Evolutionary conservation across 1,140 invertebrate genomes (phyloP).

Genomic region (Rhopalosiphum padi): DNA sequence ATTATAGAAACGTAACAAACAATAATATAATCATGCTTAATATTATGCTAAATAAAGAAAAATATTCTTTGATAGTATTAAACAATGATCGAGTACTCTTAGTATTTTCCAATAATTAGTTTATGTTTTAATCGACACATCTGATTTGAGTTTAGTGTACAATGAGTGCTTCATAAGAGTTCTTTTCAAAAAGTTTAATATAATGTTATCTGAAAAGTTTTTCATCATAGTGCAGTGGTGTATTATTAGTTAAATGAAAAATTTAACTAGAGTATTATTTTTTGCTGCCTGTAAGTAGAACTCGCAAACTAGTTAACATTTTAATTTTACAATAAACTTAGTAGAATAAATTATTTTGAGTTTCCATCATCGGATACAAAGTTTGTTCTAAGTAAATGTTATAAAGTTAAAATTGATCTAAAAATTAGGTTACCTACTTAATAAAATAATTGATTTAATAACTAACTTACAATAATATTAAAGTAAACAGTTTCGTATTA

Average conservation of each 20-base stretch:
- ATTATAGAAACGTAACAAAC: not conserved
- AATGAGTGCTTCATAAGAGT: not conserved
- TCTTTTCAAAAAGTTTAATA: not conserved
- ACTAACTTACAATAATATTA: not conserved
- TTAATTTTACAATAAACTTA: not conserved
- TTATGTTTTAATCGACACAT: not conserved
- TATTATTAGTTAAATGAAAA: not conserved
- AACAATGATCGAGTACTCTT: not conserved
- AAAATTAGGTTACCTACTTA: conserved; percentile 13
- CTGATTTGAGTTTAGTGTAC: not conserved
- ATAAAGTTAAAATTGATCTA: not conserved
- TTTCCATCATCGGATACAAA: not conserved
- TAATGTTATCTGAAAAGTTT: not conserved
- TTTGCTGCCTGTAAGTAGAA: not conserved
- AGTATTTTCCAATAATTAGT: not conserved
- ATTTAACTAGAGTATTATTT: not conserved
- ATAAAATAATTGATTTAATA: conserved; percentile 7
- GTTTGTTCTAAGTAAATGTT: not conserved
- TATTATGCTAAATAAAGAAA: not conserved
- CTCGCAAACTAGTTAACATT: not conserved
- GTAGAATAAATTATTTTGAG: not conserved
- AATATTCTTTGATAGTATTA: not conserved
- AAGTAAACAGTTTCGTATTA: not conserved
- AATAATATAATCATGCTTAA: not conserved
- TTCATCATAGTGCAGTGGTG: not conserved